Evolutionary conservation across 1,140 invertebrate genomes (phyloP).

Genomic region (Bombus terrestris): DNA sequence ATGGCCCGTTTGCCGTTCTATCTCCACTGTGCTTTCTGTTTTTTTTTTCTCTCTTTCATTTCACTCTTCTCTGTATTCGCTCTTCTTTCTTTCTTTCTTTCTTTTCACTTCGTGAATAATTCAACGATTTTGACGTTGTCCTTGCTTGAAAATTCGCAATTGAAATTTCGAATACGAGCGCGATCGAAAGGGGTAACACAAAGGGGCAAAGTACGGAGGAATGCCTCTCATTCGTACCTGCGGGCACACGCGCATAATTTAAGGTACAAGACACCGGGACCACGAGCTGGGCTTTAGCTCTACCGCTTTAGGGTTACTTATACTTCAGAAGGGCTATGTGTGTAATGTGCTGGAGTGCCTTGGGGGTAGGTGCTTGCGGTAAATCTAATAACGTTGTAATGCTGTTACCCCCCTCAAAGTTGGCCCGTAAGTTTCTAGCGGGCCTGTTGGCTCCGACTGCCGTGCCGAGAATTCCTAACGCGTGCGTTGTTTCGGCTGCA

Average conservation of each 20-base stretch:
- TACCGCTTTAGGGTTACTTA: constrained; percentile 78
- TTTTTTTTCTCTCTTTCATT: too few species aligned
- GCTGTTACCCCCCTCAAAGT: constrained; percentile 78
- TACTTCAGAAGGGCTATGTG: constrained; percentile 73
- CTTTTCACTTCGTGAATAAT: constrained; percentile 19
- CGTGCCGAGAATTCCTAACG: constrained; percentile 76
- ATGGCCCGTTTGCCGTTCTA: not conserved
- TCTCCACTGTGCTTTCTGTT: not conserved
- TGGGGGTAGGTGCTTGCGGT: constrained; percentile 81
- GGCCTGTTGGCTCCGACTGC: constrained; percentile 66
- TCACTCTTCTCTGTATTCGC: not conserved
- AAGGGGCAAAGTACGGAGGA: not conserved
- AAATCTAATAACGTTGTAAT: constrained; percentile 83
- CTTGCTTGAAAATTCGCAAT: not conserved
- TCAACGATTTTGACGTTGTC: too few species aligned
- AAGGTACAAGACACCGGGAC: constrained; percentile 56
- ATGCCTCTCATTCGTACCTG: constrained; percentile 40
- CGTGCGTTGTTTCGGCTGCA: constrained; percentile 65
- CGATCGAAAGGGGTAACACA: not conserved
- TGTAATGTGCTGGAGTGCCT: constrained; percentile 74
- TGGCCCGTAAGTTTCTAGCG: constrained; percentile 70
- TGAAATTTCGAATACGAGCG: not conserved
- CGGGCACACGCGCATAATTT: constrained; percentile 62
- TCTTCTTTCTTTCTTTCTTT: constrained; percentile 47
- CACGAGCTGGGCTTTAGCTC: constrained; percentile 56